Evolutionary conservation across 1,140 invertebrate species (phyloP).

Genomic region (Asbolus verrucosus): DNA sequence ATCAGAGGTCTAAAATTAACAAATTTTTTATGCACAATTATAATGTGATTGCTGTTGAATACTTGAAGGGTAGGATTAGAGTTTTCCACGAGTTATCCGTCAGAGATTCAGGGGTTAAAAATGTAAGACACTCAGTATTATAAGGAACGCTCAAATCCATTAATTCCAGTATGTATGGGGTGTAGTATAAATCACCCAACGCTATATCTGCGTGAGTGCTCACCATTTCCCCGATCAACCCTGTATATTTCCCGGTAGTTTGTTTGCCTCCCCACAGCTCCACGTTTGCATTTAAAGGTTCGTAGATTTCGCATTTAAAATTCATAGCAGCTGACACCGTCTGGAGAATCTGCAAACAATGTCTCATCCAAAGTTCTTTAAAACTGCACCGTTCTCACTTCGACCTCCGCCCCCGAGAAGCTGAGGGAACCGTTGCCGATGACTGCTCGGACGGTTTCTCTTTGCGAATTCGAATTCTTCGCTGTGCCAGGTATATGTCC

Average conservation of each 20-base stretch:
- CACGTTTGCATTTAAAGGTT: slow-evolving; percentile 68
- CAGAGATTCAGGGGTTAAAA: slow-evolving; percentile 82
- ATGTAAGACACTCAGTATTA: slow-evolving; percentile 83
- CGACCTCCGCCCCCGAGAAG: slow-evolving; percentile 73
- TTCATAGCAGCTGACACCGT: slow-evolving; percentile 77
- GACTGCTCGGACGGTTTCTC: slow-evolving; percentile 29
- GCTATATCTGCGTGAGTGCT: slow-evolving; percentile 77
- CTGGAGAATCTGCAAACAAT: slow-evolving; percentile 72
- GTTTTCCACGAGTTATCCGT: slow-evolving; percentile 86
- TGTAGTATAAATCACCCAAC: slow-evolving; percentile 82
- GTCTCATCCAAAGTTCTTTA: neutral
- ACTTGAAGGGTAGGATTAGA: slow-evolving; percentile 83
- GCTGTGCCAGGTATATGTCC: slow-evolving; percentile 76
- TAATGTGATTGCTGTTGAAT: slow-evolving; percentile 47
- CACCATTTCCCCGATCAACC: slow-evolving; percentile 79
- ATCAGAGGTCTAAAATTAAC: slow-evolving; percentile 54
- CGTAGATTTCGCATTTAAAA: slow-evolving; percentile 75
- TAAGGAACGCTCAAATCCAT: slow-evolving; percentile 84
- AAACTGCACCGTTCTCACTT: slow-evolving; percentile 64
- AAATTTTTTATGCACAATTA: neutral
- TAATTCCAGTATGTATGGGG: slow-evolving; percentile 73
- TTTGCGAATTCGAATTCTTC: slow-evolving; percentile 61
- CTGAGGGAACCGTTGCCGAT: too few species aligned
- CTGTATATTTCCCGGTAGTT: slow-evolving; percentile 73
- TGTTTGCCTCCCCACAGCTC: slow-evolving; percentile 75